phyloP scores from a whole-genome alignment of 1,140 invertebrate species.

The Phocides pigmalion region DNA sequence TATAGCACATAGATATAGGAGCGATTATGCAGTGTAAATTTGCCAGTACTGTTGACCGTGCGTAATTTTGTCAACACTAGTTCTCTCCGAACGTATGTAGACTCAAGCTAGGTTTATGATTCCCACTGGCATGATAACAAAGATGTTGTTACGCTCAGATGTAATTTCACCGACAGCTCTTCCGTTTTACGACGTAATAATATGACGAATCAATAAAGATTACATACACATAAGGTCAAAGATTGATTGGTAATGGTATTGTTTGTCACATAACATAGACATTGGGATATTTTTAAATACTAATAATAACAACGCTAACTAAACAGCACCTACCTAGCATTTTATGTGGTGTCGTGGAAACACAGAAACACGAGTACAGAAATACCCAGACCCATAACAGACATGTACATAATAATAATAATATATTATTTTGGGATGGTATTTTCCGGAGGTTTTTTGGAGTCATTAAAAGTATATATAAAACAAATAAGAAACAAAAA shows the following conservation, averaged over 20 bases:
- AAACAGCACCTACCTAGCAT: no score
- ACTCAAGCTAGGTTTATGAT: conserved; percentile 8
- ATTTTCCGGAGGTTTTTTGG: no score
- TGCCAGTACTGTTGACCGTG: neutral
- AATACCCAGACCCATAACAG: no score
- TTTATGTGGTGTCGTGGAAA: no score
- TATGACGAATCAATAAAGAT: conserved; percentile 13
- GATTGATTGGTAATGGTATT: neutral
- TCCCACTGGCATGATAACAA: neutral
- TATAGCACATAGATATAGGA: conserved; percentile 16
- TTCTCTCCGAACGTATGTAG: neutral
- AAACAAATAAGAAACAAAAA: no score
- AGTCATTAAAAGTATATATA: no score
- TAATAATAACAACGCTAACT: no score
- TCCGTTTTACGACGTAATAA: neutral
- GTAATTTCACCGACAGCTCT: neutral
- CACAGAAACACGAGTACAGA: no score
- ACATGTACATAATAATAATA: no score
- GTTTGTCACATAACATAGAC: no score
- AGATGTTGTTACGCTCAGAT: neutral
- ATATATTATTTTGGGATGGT: no score
- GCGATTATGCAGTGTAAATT: conserved; percentile 18
- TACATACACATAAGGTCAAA: neutral
- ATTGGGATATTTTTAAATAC: no score
- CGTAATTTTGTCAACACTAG: conserved; percentile 6